Evolutionary conservation across 2,113 vertebrate genomes (phyloP), one percentile per base, ranked within the genome.

Genomic region (Hucho hucho): DNA sequence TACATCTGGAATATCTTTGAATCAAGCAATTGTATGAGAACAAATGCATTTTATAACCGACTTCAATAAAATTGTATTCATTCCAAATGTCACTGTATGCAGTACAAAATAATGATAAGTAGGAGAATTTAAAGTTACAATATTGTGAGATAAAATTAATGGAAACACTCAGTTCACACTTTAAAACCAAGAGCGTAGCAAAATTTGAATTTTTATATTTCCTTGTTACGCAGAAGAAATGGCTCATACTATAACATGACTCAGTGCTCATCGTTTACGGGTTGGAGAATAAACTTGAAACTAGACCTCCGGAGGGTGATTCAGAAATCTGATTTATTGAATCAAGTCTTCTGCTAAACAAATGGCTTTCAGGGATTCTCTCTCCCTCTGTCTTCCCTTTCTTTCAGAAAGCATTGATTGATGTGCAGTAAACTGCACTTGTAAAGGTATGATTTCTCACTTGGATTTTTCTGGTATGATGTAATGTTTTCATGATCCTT

Each of bases 1-100:
- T 84, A 81, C 78, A 69, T 56, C 74, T 86, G 89, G 89, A 92
- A 93, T 90, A 87, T 90, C 83, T 90, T 87, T 90, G 84, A 92
- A 87, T 91, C 79, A 80, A 69, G 85, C 75, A 75, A 22, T 77
- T 87, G 81, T 80, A 72, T 71, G 28, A 69, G 79, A 79, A 80
- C 66, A 76, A 64, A 67, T 75, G 74, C 70, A 75, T 79, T 64
- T 82, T 13, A 77, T 37, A 12, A 69, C 70, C 14, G 46, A 79
- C 66, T 79, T 56, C 75, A 46, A 73, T 58, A 6, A 24, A 32
- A 29, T 32, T 58, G 49, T 32, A 12, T 74, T 56, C 5, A 73
- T 43, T 53, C 37, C 37, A 43, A 43, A 43, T 47, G 9, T 6
- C 49, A 14, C 16, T 67, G 37, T 69, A 43, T 68, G 16, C 49